These are phyloP conservation scores for Dichetophora obliterata DNA, from an alignment of 2,888 invertebrate species.

Conservation along the genomic window DNA sequence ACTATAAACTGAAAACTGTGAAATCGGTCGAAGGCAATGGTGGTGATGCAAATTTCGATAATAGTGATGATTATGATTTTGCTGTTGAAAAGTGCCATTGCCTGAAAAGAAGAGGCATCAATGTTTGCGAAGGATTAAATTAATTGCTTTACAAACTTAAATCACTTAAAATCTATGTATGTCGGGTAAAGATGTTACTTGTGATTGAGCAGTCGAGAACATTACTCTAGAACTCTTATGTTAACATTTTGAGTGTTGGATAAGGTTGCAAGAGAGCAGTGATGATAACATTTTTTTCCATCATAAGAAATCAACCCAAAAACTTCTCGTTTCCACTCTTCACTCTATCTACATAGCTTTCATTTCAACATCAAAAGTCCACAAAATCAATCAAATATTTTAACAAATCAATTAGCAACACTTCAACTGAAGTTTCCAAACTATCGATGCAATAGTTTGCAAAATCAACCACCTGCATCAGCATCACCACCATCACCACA, in stretches of 20 bases:
- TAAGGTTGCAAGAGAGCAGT: no score
- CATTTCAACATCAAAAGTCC: no score
- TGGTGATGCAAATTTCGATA: no score
- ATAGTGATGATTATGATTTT: no score
- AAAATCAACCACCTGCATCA: not conserved
- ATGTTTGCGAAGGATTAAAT: conserved; percentile 38
- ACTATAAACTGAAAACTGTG: no score
- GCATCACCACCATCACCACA: no score
- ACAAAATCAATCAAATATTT: conserved; percentile 17
- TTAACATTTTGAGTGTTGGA: no score
- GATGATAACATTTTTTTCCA: no score
- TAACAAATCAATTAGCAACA: not conserved
- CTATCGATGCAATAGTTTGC: not conserved
- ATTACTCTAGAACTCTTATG: no score
- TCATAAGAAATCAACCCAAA: no score
- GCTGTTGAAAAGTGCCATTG: not conserved
- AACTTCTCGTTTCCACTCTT: no score
- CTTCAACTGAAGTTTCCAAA: not conserved
- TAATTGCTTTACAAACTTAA: conserved; percentile 47
- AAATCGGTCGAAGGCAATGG: not conserved
- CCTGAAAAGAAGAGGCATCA: not conserved
- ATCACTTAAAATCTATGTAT: conserved; percentile 37
- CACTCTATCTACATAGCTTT: no score
- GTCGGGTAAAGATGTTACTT: not conserved
- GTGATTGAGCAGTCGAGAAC: not conserved